Conservation (phyloP, 1,140 invertebrate species). For the Drosophila hydei region DNA sequence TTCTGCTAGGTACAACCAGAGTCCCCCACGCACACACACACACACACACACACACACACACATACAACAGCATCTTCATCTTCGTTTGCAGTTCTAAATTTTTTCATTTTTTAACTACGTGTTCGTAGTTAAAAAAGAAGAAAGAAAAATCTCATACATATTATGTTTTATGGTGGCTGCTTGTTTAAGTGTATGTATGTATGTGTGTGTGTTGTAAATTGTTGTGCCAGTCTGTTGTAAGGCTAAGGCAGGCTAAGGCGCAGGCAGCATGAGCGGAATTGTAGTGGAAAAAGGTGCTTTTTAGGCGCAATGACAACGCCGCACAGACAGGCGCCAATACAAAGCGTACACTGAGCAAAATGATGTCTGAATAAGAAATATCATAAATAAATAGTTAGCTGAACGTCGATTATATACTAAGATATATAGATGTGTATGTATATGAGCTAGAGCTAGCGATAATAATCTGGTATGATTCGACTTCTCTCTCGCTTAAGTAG, state of each 20-base stretch:
- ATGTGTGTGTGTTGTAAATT: slow-evolving; percentile 27
- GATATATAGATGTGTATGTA: no score
- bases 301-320: slow-evolving; percentile 51
- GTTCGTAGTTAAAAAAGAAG: slow-evolving; percentile 78
- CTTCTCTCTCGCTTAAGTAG: no score
- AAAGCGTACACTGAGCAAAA: slow-evolving; percentile 20
- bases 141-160: slow-evolving; percentile 77
- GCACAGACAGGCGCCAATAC: slow-evolving; percentile 6
- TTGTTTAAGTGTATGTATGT: slow-evolving; percentile 30
- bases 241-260: slow-evolving; percentile 3
- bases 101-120: slow-evolving; percentile 83
- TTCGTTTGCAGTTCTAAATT: slow-evolving; percentile 62
- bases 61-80: slow-evolving; percentile 39
- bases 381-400: no score
- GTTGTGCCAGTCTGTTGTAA: slow-evolving; percentile 34
- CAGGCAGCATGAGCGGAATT: slow-evolving; percentile 62
- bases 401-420: no score
- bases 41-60: not conserved
- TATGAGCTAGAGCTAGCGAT: no score
- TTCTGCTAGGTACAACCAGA: slow-evolving; percentile 42
- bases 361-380: no score
- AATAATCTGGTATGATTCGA: no score
- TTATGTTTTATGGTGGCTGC: slow-evolving; percentile 73
- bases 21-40: not conserved
- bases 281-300: slow-evolving; percentile 64